A percentile compares a stretch with the other conserved stretches of the same genome.
phyloP scores from a whole-genome alignment of 1,140 invertebrate genomes.

The Drosophila malerkotliana region DNA sequence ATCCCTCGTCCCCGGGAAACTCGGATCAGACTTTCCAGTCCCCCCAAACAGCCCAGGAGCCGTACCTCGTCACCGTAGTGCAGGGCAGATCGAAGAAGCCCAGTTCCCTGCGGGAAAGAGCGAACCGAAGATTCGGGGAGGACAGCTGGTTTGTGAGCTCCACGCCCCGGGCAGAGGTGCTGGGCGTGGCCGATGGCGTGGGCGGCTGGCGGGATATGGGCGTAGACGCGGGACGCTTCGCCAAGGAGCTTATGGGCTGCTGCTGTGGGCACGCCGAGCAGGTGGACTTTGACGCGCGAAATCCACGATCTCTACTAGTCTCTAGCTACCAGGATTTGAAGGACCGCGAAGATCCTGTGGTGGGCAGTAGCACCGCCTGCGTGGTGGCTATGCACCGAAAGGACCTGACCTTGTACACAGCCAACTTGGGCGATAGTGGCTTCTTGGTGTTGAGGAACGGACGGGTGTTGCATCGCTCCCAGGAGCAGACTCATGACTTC shows the following conservation, averaged over 20 bases:
- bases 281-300: constrained; percentile 31
- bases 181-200: constrained; percentile 68
- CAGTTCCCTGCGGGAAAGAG: no score
- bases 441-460: constrained; percentile 56
- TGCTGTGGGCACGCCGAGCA: constrained; percentile 25
- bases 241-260: constrained; percentile 55
- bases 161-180: constrained; percentile 49
- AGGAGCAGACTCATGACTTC: constrained; percentile 51
- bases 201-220: constrained; percentile 55
- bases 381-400: constrained; percentile 39
- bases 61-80: constrained; percentile 50
- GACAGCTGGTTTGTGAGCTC: constrained; percentile 59
- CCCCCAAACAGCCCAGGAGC: constrained; percentile 13
- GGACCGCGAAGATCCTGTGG: background rate
- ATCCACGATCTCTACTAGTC: constrained; percentile 39
- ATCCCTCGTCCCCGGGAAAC: background rate
- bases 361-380: constrained; percentile 66
- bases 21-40: background rate
- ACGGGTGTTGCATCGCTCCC: constrained; percentile 32
- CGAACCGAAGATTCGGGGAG: constrained; percentile 48
- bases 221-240: constrained; percentile 58
- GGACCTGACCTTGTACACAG: constrained; percentile 55
- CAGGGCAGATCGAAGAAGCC: constrained; percentile 47
- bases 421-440: constrained; percentile 60
- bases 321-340: constrained; percentile 38